These are phyloP conservation scores for Creontiades dilutus DNA, from an alignment of 2,888 invertebrate genomes.

Conservation along the genomic window DNA sequence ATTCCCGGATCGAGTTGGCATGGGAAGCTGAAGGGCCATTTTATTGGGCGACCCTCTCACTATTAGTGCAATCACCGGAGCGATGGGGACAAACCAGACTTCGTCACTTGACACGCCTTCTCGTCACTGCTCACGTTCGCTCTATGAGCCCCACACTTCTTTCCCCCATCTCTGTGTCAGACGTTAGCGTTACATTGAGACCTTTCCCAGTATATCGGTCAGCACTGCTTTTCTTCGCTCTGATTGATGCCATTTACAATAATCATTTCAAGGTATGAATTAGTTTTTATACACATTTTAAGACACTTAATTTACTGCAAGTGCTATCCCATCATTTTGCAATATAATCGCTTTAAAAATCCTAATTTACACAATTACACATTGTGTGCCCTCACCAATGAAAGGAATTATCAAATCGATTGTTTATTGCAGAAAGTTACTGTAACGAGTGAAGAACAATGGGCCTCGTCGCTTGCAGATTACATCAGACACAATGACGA, in stretches of 20 bases:
- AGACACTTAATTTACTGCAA: no score
- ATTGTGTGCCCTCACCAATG: no score
- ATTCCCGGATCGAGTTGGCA: conserved; percentile 84
- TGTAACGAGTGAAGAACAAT: conserved; percentile 87
- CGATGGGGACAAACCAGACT: conserved; percentile 88
- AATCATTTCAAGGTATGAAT: conserved; percentile 89
- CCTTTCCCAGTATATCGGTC: conserved; percentile 78
- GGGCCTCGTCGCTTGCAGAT: conserved; percentile 94
- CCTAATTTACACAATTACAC: no score
- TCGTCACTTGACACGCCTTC: conserved; percentile 86
- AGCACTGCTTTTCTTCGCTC: conserved; percentile 90
- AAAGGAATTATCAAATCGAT: no score
- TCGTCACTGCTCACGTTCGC: conserved; percentile 89
- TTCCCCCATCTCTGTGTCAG: conserved; percentile 78
- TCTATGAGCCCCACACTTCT: conserved; percentile 80
- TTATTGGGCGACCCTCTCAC: conserved; percentile 90
- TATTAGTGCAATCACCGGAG: conserved; percentile 87
- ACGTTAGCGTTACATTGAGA: conserved; percentile 78
- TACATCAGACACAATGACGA: conserved; percentile 97
- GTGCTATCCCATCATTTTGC: no score
- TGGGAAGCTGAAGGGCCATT: conserved; percentile 95
- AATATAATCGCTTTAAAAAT: no score
- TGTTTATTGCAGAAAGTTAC: conserved; percentile 83
- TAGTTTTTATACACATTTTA: neutral
- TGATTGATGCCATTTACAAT: conserved; percentile 91